Evolutionary conservation across 1,140 invertebrate species (phyloP).

Genomic region (Sesamia nonagrioides): DNA sequence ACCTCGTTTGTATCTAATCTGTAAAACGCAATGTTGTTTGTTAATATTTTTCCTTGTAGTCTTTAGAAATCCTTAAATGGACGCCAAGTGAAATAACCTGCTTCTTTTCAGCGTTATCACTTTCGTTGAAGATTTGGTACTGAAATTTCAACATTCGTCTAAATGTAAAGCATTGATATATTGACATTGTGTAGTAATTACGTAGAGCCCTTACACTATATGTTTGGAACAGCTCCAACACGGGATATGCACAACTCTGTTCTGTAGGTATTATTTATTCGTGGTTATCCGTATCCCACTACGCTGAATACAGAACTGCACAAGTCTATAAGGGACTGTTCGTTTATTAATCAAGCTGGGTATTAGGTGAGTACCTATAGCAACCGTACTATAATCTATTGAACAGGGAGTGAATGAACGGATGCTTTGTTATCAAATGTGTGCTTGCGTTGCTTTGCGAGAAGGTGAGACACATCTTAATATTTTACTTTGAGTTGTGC

Average conservation of each 20-base stretch:
- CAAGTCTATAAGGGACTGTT: conserved; percentile 7
- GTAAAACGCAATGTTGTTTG: conserved; percentile 37
- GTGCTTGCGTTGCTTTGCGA: not conserved
- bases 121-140: not conserved
- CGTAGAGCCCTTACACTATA: conserved; percentile 36
- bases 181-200: conserved; percentile 15
- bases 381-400: not conserved
- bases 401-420: not conserved
- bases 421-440: not conserved
- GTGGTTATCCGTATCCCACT: conserved; percentile 28
- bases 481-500: too few species aligned
- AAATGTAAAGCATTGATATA: not conserved
- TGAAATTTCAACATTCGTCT: not conserved
- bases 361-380: not conserved
- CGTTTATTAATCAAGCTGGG: conserved; percentile 31
- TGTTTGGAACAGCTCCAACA: conserved; percentile 34
- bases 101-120: not conserved
- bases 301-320: conserved; percentile 10
- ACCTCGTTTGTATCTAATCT: conserved; percentile 42
- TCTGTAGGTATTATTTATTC: conserved; percentile 28
- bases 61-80: not conserved
- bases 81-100: not conserved
- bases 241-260: conserved; percentile 13
- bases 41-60: not conserved
- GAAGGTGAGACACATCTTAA: not conserved